Percentiles rank a stretch among this genome's conserved stretches.
These are phyloP conservation scores for Bicyclus anynana DNA, from an alignment of 1,140 invertebrate genomes.

Conservation along the genomic window DNA sequence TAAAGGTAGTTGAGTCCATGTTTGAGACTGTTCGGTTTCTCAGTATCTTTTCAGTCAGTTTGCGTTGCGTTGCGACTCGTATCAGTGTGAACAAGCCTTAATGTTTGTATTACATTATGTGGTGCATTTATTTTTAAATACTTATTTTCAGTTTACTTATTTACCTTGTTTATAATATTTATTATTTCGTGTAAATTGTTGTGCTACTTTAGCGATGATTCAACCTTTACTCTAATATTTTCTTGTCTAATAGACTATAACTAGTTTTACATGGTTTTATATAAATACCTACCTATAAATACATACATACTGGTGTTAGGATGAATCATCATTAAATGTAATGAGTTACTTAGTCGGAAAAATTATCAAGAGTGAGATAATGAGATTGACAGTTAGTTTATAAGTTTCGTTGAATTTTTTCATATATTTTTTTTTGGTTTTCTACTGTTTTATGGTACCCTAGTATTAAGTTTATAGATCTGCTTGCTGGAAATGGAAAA, in stretches of 20 bases:
- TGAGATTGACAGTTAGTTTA: neutral
- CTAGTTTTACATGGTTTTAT: no score
- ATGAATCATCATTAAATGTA: neutral
- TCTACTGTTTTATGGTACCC: neutral
- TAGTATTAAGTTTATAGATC: slow-evolving; percentile 30
- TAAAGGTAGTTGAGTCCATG: no score
- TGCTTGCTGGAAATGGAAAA: slow-evolving; percentile 43
- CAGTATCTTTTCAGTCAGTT: no score
- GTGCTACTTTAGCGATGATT: no score
- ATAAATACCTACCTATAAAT: no score
- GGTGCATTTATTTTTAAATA: neutral
- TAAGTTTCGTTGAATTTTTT: neutral
- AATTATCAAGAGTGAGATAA: neutral
- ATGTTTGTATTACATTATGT: neutral
- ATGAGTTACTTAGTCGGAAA: neutral
- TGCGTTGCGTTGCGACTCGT: neutral
- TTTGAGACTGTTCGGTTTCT: no score
- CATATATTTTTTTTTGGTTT: slow-evolving; percentile 1
- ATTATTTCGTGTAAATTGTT: no score
- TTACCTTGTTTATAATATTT: no score
- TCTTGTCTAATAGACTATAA: no score
- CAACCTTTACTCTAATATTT: no score
- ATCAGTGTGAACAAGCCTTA: neutral
- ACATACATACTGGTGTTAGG: neutral
- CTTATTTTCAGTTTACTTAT: neutral